Conservation (phyloP, 1,140 invertebrate genomes). For the Aphidius gifuensis region DNA sequence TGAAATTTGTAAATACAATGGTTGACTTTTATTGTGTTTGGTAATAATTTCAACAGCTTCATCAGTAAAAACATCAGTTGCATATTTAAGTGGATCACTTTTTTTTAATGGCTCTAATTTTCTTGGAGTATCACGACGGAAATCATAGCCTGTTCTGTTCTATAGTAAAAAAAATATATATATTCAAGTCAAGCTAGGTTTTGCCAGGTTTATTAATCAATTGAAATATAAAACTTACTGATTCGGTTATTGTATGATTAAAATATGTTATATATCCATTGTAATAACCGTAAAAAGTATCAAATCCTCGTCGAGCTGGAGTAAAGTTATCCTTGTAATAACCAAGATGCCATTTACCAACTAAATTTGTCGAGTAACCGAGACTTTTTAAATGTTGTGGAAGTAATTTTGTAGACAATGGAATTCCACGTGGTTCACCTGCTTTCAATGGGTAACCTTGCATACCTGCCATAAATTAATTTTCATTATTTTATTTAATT, state of each 20-base stretch:
- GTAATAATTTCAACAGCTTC: conserved; percentile 59
- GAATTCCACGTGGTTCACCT: conserved; percentile 58
- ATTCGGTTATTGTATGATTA: conserved; percentile 48
- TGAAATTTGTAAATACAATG: conserved; percentile 63
- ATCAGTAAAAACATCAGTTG: conserved; percentile 60
- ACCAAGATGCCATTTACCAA: conserved; percentile 55
- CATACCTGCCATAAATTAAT: conserved; percentile 48
- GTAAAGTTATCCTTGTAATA: conserved; percentile 50
- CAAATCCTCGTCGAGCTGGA: conserved; percentile 62
- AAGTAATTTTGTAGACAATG: conserved; percentile 57
- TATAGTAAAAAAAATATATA: conserved; percentile 23
- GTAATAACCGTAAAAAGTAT: conserved; percentile 66
- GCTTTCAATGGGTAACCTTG: conserved; percentile 61
- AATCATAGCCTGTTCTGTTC: conserved; percentile 53
- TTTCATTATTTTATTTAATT: too few relatives aligned
- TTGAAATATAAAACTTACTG: conserved; percentile 40
- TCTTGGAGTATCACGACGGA: conserved; percentile 49
- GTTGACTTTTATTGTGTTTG: conserved; percentile 51
- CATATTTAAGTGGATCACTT: conserved; percentile 55
- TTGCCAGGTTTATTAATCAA: conserved; percentile 10
- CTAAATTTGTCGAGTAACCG: conserved; percentile 41
- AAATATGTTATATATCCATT: conserved; percentile 61
- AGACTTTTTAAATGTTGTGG: conserved; percentile 55
- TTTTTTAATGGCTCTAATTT: conserved; percentile 32
- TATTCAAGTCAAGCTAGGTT: conserved; percentile 9